These are phyloP conservation scores for Hyposmocoma kahamanoa DNA, from an alignment of 1,140 invertebrate species.

Conservation along the genomic window DNA sequence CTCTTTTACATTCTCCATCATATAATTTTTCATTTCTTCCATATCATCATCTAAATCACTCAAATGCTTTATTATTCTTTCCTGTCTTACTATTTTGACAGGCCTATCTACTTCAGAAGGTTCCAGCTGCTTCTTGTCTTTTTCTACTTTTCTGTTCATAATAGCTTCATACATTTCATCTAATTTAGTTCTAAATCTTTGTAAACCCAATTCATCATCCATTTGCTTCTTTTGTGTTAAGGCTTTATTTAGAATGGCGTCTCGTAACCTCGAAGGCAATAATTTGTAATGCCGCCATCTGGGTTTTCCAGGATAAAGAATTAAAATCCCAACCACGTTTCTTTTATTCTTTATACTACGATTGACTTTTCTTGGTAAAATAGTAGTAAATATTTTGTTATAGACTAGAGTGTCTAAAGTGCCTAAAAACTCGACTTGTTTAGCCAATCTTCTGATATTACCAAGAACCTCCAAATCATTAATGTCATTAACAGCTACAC, in stretches of 20 bases:
- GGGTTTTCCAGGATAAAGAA: conserved; percentile 43
- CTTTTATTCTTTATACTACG: conserved; percentile 40
- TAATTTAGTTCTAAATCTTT: conserved; percentile 37
- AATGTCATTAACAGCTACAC: conserved; percentile 78
- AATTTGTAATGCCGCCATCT: conserved; percentile 43
- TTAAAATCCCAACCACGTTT: conserved; percentile 34
- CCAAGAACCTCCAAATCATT: conserved; percentile 74
- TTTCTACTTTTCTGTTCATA: conserved; percentile 18
- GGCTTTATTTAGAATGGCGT: conserved; percentile 53
- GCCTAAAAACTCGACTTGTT: conserved; percentile 66
- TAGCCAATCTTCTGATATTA: conserved; percentile 59
- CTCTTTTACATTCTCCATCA: conserved; percentile 28
- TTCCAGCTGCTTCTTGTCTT: conserved; percentile 16
- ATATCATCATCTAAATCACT: conserved; percentile 40
- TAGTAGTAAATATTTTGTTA: conserved; percentile 40
- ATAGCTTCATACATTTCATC: conserved; percentile 46
- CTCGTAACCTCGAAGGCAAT: conserved; percentile 39
- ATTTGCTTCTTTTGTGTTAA: conserved; percentile 43
- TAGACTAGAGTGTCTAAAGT: conserved; percentile 58
- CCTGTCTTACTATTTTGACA: conserved; percentile 18
- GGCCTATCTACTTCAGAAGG: conserved; percentile 6
- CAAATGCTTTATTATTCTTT: conserved; percentile 40
- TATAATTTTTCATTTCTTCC: conserved; percentile 33
- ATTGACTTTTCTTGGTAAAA: conserved; percentile 40
- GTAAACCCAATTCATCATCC: conserved; percentile 35